Evolutionary conservation across 1,140 invertebrate genomes (phyloP), one percentile per base, ranked within the genome.

Genomic region (Drosophila virilis): DNA sequence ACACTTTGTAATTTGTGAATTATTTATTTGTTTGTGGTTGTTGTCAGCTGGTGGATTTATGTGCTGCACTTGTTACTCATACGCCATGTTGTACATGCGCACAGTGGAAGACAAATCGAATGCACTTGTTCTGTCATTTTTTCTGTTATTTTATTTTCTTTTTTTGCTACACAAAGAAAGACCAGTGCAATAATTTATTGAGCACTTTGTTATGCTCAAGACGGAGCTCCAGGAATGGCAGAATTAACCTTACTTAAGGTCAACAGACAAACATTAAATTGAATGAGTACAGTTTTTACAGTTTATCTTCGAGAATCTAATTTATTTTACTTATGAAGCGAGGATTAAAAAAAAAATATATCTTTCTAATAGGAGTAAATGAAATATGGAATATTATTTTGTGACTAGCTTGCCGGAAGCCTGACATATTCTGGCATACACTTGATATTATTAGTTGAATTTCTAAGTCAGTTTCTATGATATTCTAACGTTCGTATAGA

Each of bases 51-150:
- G 45, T n/a, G 33, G 37, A 83, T 83, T 83, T 83, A 83, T 83
- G 80, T 68, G 80, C 61, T 60, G 48, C 80, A 78, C 71, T 83
- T 83, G 80, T 83, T 83, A 83, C 80, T 72, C 80, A 83, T 78
- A 83, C 80, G 80, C 78, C 80, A 78, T 61, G 80, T 55, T 65
- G 80, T 66, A 72, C 75, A 66, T 75, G 51, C 46, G 57, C 67
- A 60, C 46, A 48, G 71, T 61, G 80, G 37, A 83, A 82, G 80
- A 83, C 80, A 82, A 78, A 82, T 82, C 80, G 80, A 82, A 83
- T 75, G 62, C 66, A 61, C 66, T 72, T 64, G 52, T 45, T 43
- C 55, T 37, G 52, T 22, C 66, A 22, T 35, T 67, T 17, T 12
- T 12, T 1, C 10, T n/a, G 6, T n/a, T 48, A 17, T 48, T 48